Evolutionary conservation across 2,797 vertebrate species (phyloP), one percentile per base, ranked within the genome.

Genomic region (Chelmon rostratus): DNA sequence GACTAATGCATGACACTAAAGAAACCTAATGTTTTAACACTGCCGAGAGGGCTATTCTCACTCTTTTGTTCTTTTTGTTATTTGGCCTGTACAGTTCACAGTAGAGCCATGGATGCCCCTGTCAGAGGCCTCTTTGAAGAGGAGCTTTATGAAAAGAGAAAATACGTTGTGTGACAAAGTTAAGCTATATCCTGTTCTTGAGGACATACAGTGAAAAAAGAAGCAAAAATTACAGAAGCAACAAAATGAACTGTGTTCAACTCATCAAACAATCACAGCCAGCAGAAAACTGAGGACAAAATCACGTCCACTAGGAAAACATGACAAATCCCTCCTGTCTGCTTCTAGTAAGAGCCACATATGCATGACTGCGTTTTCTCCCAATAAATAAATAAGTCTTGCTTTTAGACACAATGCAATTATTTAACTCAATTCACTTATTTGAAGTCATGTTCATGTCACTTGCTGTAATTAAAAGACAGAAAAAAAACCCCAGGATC

Each of bases 1-100:
- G 90, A 91, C 79, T 78, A 79, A 81, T 62, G 53, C 49, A 5
- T 4, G 21, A n/a, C 28, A 21, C 73, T 72, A 79, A 75, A 90
- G 49, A 84, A 78, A 77, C 73, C 42, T 12, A 68, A 78, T 68
- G 54, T 71, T 88, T 78, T 57, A 76, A 9, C 84, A 62, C 18
- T 25, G 42, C 56, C 31, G 13, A 69, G 47, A 58, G 58, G 49
- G 37, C 46, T 37, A 78, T 72, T 76, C 21, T 53, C 3, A 59
- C 38, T 44, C 59, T 54, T 64, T 52, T 63, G 57, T 69, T n/a
- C n/a, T n/a, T n/a, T n/a, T 44, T 9, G 23, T 69, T 52, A 44
- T 81, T 54, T 38, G n/a, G 31, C 40, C 56, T 5, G 74, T 28
- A 12, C 52, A 47, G 44, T 6, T 15, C 1, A 73, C 75, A 75